phyloP scores from a whole-genome alignment of 2,888 invertebrate species.

The Morpho achilles region DNA sequence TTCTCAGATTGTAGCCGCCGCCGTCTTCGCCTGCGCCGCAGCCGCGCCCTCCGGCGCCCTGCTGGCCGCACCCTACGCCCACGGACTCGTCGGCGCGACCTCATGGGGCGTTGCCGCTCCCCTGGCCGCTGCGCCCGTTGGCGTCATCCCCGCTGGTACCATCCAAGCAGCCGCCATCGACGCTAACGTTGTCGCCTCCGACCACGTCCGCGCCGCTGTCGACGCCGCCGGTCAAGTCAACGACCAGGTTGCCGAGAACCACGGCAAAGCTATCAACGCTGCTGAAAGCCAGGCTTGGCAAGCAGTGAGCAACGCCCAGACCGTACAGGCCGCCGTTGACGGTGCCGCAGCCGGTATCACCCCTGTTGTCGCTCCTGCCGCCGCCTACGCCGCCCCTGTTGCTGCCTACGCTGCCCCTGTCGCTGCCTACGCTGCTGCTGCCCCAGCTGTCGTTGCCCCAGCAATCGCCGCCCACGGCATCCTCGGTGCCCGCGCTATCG shows the following conservation, averaged over 20 bases:
- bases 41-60: slow-evolving; percentile 59
- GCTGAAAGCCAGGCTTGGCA: slow-evolving; percentile 72
- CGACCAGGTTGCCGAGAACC: slow-evolving; percentile 68
- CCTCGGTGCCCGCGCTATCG: slow-evolving; percentile 4
- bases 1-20: slow-evolving; percentile 75
- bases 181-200: slow-evolving; percentile 63
- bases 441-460: slow-evolving; percentile 9
- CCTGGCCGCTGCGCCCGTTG: slow-evolving; percentile 21
- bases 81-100: slow-evolving; percentile 29
- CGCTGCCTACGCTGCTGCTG: slow-evolving; percentile 16
- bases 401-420: slow-evolving; percentile 30
- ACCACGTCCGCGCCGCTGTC: slow-evolving; percentile 65
- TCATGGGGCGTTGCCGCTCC: slow-evolving; percentile 29
- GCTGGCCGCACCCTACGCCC: slow-evolving; percentile 52
- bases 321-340: slow-evolving; percentile 55
- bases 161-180: slow-evolving; percentile 54
- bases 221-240: slow-evolving; percentile 63
- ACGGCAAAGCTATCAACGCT: slow-evolving; percentile 69
- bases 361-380: slow-evolving; percentile 31
- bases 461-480: slow-evolving; percentile 2
- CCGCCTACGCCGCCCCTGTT: slow-evolving; percentile 32
- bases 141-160: slow-evolving; percentile 42
- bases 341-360: slow-evolving; percentile 47
- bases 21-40: slow-evolving; percentile 69
- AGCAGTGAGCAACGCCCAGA: slow-evolving; percentile 64